Evolutionary conservation across 2,888 invertebrate genomes (phyloP).

Genomic region (Caenorhabditis zanzibari): DNA sequence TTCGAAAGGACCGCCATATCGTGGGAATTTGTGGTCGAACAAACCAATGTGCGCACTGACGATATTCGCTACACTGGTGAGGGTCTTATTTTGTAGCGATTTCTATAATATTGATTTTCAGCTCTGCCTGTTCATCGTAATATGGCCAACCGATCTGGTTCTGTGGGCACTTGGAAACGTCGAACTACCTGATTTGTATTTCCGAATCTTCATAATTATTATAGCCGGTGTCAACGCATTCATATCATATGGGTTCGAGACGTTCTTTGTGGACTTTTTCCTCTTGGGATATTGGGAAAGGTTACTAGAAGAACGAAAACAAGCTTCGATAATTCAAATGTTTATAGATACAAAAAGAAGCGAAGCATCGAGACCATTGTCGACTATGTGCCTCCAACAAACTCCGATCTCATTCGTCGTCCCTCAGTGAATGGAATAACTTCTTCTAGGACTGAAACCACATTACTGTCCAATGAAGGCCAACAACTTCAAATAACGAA

Average conservation of each 20-base stretch:
- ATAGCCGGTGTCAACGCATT: constrained; percentile 34
- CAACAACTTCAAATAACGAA: constrained; percentile 38
- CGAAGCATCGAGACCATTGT: constrained; percentile 58
- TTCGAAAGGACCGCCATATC: constrained; percentile 86
- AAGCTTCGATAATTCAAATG: not conserved
- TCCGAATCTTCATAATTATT: constrained; percentile 55
- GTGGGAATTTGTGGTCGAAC: constrained; percentile 64
- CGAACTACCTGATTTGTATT: constrained; percentile 33
- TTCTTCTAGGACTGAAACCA: constrained; percentile 57
- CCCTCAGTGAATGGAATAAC: constrained; percentile 41
- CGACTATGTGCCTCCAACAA: constrained; percentile 38
- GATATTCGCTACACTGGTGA: constrained; percentile 70
- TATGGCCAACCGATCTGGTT: constrained; percentile 41
- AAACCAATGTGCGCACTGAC: constrained; percentile 66
- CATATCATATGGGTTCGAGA: constrained; percentile 75
- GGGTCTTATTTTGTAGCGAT: not conserved
- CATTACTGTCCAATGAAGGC: constrained; percentile 42
- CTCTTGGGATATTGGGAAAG: constrained; percentile 77
- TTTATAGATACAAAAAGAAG: constrained; percentile 59
- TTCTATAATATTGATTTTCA: constrained; percentile 9
- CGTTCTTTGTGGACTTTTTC: constrained; percentile 75
- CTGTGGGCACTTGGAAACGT: constrained; percentile 40
- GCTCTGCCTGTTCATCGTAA: constrained; percentile 50
- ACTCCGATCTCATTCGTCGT: constrained; percentile 21
- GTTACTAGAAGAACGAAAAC: constrained; percentile 49